These are phyloP conservation scores for Tolmerus cingulatus DNA, from an alignment of 2,888 invertebrate genomes.

Conservation along the genomic window DNA sequence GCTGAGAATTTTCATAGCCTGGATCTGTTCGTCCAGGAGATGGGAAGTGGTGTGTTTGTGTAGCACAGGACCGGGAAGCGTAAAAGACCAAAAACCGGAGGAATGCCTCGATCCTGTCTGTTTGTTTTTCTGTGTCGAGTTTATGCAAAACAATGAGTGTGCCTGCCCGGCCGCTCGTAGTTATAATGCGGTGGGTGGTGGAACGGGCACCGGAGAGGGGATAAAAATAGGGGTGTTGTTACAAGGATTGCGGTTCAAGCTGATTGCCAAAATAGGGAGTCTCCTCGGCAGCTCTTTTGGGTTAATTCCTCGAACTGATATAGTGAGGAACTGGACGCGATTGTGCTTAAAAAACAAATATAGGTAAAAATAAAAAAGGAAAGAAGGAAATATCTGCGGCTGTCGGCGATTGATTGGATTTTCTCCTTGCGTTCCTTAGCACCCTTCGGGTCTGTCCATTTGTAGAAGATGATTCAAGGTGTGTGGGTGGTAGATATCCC, in stretches of 20 bases:
- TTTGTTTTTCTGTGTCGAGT: conserved; percentile 38
- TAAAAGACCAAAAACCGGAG: conserved; percentile 37
- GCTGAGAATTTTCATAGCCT: conserved; percentile 23
- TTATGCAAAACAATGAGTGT: conserved; percentile 37
- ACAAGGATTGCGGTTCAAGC: conserved; percentile 20
- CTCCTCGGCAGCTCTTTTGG: not conserved
- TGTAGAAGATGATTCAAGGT: not conserved
- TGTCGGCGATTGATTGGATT: conserved; percentile 42
- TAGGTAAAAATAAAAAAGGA: conserved; percentile 1
- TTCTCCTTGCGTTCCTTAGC: not conserved
- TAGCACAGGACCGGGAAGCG: not conserved
- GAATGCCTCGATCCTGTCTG: conserved; percentile 19
- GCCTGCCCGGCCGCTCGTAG: not conserved
- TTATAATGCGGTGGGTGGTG: not conserved
- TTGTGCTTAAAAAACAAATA: not conserved
- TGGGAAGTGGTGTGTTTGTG: not conserved
- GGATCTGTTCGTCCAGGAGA: not conserved
- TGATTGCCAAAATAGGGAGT: conserved; percentile 29
- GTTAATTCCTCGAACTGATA: conserved; percentile 17
- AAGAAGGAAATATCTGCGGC: conserved; percentile 30
- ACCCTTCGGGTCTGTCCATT: not conserved
- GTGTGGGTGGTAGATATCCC: not conserved
- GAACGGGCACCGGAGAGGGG: not conserved
- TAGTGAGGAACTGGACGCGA: conserved; percentile 22
- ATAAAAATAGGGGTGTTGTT: not conserved